phyloP scores from a whole-genome alignment of 1,140 invertebrate species.

The Camponotus pennsylvanicus region DNA sequence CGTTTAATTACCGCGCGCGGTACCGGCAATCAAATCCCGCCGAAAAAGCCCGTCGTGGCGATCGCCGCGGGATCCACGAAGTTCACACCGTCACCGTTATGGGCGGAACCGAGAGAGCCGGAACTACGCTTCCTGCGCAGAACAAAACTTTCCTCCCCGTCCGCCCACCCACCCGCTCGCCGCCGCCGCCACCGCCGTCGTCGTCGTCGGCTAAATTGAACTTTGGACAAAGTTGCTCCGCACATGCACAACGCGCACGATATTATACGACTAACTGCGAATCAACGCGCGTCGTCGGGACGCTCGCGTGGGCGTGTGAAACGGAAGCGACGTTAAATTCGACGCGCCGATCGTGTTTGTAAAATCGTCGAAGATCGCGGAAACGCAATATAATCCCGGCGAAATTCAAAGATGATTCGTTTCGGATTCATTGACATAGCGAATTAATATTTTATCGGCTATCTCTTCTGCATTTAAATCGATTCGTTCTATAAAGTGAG shows the following conservation, averaged over 20 bases:
- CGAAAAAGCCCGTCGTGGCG: conserved; percentile 38
- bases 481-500: no score
- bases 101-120: conserved; percentile 80
- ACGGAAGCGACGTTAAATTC: conserved; percentile 69
- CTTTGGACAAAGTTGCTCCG: conserved; percentile 77
- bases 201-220: conserved; percentile 78
- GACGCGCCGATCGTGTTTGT: not conserved
- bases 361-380: conserved; percentile 25
- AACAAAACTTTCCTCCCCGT: conserved; percentile 72
- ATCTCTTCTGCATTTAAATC: not conserved
- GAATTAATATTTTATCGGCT: no score
- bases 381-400: conserved; percentile 16
- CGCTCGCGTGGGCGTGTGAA: conserved; percentile 65
- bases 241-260: conserved; percentile 56
- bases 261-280: conserved; percentile 48
- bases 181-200: conserved; percentile 48
- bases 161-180: conserved; percentile 26
- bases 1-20: conserved; percentile 45
- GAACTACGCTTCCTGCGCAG: conserved; percentile 82
- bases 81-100: conserved; percentile 80
- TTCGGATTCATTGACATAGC: not conserved
- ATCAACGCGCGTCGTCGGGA: conserved; percentile 64
- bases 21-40: conserved; percentile 45
- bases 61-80: conserved; percentile 56
- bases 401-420: not conserved